phyloP scores from a whole-genome alignment of 2,888 invertebrate species.

The Mellilla xanthometata region DNA sequence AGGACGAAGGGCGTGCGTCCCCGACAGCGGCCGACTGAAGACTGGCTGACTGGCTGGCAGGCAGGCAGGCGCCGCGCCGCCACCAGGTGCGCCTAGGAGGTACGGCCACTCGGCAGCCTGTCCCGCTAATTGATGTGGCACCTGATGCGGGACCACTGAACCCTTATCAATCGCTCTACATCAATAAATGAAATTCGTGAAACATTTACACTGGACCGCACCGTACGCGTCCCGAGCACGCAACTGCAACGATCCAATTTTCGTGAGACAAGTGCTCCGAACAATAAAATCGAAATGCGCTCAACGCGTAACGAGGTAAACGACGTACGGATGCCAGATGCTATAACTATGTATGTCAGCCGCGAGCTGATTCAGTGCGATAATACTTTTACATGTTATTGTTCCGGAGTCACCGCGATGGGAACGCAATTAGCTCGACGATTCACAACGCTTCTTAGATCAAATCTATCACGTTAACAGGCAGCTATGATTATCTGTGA shows the following conservation, averaged over 20 bases:
- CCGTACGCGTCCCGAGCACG: slow-evolving; percentile 3
- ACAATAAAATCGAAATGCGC: slow-evolving; percentile 35
- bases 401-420: slow-evolving; percentile 17
- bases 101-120: slow-evolving; percentile 38
- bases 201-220: slow-evolving; percentile 8
- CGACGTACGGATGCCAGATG: slow-evolving; percentile 32
- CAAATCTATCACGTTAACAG: slow-evolving; percentile 15
- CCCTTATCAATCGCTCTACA: slow-evolving; percentile 32
- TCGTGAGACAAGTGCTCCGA: slow-evolving; percentile 19
- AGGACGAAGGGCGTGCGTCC: slow-evolving; percentile 65
- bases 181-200: slow-evolving; percentile 18
- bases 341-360: slow-evolving; percentile 33
- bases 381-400: slow-evolving; percentile 24
- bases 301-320: slow-evolving; percentile 30
- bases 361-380: slow-evolving; percentile 16
- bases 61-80: slow-evolving; percentile 36
- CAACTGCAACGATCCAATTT: slow-evolving; percentile 31
- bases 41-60: slow-evolving; percentile 50
- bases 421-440: slow-evolving; percentile 8
- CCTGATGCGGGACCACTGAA: slow-evolving; percentile 34
- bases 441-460: slow-evolving; percentile 5
- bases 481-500: slow-evolving; percentile 7
- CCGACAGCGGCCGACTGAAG: slow-evolving; percentile 53
- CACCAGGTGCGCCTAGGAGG: slow-evolving; percentile 55
- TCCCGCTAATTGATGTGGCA: slow-evolving; percentile 55